Evolutionary conservation across 2,797 vertebrate genomes (phyloP), one percentile per base, ranked within the genome.

Genomic region (Heterohyrax brucei): DNA sequence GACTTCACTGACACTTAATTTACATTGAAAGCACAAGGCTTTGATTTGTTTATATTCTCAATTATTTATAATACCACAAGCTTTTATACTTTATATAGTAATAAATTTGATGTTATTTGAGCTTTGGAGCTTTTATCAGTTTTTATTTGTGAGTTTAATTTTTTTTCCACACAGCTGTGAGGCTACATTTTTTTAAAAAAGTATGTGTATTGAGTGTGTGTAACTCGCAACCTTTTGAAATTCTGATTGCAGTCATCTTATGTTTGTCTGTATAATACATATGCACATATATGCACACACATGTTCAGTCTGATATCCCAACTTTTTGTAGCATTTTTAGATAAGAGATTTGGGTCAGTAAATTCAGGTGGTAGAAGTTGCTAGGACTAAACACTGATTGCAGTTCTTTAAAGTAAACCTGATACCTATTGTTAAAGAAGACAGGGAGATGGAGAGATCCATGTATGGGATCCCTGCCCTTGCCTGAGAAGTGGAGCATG

Each of bases 261-360:
- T 75, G 5, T 39, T 39, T 50, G 6, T 83, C 7, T 72, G 2
- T 70, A 6, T 59, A 18, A 53, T 53, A 53, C 50, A 8, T 59
- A 13, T 56, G 0, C 28, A 44, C n/a, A 9, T 50, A 0, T 48
- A 0, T 5, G 1, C 48, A 1, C 10, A 10, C n/a, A 5, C 18
- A 24, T 53, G 14, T 18, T 46, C 66, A n/a, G 9, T 76, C 18
- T 76, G 44, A 39, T 72, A 72, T 12, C 19, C 44, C 70, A 30
- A 33, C 10, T 84, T 83, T 84, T 24, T 28, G 3, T 59, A 44
- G 24, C 4, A 33, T 56, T 91, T 90, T 87, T 61, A 72, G 30
- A 10, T 72, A 68, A 50, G 39, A n/a, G 26, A 8, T 53, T 80
- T 50, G 28, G 4, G 12, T 64, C 18, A 70, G 19, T 75, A 66